phyloP scores from a whole-genome alignment of 2,888 invertebrate genomes.

The Cheilosia vernalis region DNA sequence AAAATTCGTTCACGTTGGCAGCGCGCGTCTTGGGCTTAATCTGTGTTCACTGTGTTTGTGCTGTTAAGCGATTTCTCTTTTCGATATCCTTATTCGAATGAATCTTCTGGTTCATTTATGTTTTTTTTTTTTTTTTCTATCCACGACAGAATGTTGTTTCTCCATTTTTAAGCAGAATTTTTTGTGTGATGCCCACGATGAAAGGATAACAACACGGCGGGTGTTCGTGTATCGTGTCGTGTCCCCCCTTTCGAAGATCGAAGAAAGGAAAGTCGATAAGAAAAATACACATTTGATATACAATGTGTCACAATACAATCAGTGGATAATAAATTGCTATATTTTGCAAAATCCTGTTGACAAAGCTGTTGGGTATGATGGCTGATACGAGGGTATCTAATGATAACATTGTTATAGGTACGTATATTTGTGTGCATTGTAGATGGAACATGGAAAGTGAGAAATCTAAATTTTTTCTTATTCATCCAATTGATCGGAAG shows the following conservation, averaged over 20 bases:
- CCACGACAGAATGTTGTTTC: not conserved
- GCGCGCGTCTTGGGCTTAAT: constrained; percentile 1
- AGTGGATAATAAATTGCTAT: constrained; percentile 71
- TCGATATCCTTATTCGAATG: constrained; percentile 58
- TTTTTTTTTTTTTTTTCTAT: constrained; percentile 5
- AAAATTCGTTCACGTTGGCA: constrained; percentile 58
- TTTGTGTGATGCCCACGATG: constrained; percentile 9
- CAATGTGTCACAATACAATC: constrained; percentile 68
- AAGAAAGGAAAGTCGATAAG: constrained; percentile 48
- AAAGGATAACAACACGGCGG: constrained; percentile 20
- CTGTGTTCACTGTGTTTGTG: constrained; percentile 19
- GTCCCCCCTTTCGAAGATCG: constrained; percentile 11
- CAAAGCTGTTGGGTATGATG: constrained; percentile 11
- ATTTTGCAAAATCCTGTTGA: constrained; percentile 42
- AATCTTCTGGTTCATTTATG: constrained; percentile 32
- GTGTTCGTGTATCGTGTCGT: constrained; percentile 1
- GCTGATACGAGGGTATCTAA: constrained; percentile 14
- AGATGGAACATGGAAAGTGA: no score
- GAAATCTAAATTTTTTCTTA: no score
- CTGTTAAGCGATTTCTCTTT: constrained; percentile 61
- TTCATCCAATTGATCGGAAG: no score
- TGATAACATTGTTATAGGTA: not conserved
- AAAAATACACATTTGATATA: constrained; percentile 60
- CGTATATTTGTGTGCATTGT: no score
- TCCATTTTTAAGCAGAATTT: constrained; percentile 23